Evolutionary conservation across 92 coral and sea anemone genomes (phyloP).

Genomic region (Muricea muricata): DNA sequence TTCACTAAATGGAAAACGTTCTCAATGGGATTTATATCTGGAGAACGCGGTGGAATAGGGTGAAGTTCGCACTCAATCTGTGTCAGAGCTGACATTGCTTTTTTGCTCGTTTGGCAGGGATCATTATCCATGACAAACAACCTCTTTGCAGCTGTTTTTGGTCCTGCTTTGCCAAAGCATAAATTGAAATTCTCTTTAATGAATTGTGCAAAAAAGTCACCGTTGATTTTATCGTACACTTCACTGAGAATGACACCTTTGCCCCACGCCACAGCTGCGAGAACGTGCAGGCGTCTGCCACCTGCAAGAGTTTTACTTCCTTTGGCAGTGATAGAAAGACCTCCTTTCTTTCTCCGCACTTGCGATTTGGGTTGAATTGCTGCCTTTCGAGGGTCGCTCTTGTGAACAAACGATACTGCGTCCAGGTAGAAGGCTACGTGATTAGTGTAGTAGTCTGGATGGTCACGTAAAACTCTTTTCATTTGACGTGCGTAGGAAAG

Average conservation of each 20-base stretch:
- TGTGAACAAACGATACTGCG: slow-evolving; percentile 60
- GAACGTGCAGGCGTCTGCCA: slow-evolving; percentile 51
- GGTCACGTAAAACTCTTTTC: not conserved
- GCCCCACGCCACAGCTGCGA: slow-evolving; percentile 60
- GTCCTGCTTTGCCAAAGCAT: slow-evolving; percentile 60
- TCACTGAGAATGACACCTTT: slow-evolving; percentile 54
- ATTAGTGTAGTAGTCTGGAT: slow-evolving; percentile 42
- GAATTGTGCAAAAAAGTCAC: slow-evolving; percentile 52
- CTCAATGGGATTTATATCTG: slow-evolving; percentile 48
- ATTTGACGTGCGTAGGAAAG: not conserved
- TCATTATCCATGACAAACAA: slow-evolving; percentile 71
- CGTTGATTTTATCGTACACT: slow-evolving; percentile 61
- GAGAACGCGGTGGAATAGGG: slow-evolving; percentile 46
- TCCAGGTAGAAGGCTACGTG: slow-evolving; percentile 57
- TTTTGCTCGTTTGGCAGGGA: slow-evolving; percentile 59
- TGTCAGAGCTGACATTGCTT: slow-evolving; percentile 31
- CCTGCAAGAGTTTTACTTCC: slow-evolving; percentile 64
- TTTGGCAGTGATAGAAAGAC: slow-evolving; percentile 53
- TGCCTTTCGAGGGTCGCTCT: slow-evolving; percentile 38
- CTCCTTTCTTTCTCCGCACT: slow-evolving; percentile 54
- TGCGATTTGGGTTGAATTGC: slow-evolving; percentile 31
- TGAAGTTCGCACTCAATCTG: slow-evolving; percentile 56
- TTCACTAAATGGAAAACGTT: slow-evolving; percentile 42
- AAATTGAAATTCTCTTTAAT: slow-evolving; percentile 55
- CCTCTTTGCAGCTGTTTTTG: slow-evolving; percentile 38